Conservation (phyloP, 2,888 invertebrate species). For the Leptinotarsa peninsularis region DNA sequence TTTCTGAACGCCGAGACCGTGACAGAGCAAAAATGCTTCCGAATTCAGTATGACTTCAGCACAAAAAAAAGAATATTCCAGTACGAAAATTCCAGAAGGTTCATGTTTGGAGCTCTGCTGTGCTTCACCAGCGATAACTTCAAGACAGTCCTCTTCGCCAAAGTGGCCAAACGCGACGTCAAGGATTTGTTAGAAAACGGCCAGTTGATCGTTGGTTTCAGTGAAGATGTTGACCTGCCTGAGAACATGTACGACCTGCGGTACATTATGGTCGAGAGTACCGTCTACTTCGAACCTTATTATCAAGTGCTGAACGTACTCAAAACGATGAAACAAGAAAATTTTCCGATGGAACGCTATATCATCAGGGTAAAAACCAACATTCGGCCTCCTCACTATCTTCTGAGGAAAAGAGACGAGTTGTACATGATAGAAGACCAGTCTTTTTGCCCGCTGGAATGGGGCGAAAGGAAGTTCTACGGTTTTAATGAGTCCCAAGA, state of each 20-base stretch:
- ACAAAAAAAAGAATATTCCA: conserved; percentile 57
- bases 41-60: conserved; percentile 49
- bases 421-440: conserved; percentile 41
- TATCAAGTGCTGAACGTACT: conserved; percentile 78
- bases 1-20: conserved; percentile 45
- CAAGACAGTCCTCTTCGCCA: conserved; percentile 76
- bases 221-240: conserved; percentile 30
- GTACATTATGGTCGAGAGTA: conserved; percentile 81
- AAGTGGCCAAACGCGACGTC: conserved; percentile 72
- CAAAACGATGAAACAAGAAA: conserved; percentile 69
- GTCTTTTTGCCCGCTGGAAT: conserved; percentile 36
- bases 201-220: conserved; percentile 66
- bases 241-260: conserved; percentile 54
- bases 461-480: conserved; percentile 30
- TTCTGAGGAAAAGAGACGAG: conserved; percentile 23
- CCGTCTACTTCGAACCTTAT: conserved; percentile 86
- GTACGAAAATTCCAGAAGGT: conserved; percentile 70
- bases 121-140: conserved; percentile 80
- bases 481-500: conserved; percentile 76
- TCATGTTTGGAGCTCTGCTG: conserved; percentile 80
- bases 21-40: conserved; percentile 45
- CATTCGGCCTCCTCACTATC: conserved; percentile 35
- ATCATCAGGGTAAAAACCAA: conserved; percentile 70
- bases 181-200: conserved; percentile 68
- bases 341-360: conserved; percentile 78